phyloP scores from a whole-genome alignment of 2,113 vertebrate genomes.

The Siphamia tubifer region DNA sequence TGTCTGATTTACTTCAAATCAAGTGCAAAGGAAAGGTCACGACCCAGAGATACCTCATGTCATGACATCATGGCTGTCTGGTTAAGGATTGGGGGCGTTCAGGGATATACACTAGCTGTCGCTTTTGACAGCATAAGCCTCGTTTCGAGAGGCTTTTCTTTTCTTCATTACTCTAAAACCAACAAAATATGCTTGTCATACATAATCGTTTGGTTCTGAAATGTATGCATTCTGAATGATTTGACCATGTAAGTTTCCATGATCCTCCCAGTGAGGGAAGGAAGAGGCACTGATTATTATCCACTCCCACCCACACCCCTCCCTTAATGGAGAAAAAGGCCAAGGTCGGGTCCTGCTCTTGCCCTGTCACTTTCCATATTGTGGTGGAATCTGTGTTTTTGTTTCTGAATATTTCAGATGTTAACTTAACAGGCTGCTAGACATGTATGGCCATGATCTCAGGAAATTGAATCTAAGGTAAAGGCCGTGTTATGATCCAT shows the following conservation, averaged over 20 bases:
- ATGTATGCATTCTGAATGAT: constrained; percentile 11
- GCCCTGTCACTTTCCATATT: constrained; percentile 55
- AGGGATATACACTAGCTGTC: too few species aligned
- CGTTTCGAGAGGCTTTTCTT: too few species aligned
- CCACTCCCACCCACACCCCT: constrained; percentile 47
- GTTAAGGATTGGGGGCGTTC: too few species aligned
- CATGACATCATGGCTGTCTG: too few species aligned
- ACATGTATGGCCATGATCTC: too few species aligned
- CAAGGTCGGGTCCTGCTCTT: constrained; percentile 50
- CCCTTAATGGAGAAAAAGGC: constrained; percentile 49
- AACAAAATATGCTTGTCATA: neutral
- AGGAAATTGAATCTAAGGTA: too few species aligned
- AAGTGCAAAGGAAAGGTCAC: too few species aligned
- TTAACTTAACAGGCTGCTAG: neutral
- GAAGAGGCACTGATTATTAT: constrained; percentile 59
- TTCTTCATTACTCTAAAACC: neutral
- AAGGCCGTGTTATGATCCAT: too few species aligned
- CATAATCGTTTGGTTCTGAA: neutral
- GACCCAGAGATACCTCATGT: too few species aligned
- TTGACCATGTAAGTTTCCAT: constrained; percentile 60
- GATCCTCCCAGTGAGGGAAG: constrained; percentile 69
- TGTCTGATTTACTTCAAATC: too few species aligned
- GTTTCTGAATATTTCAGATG: constrained; percentile 33
- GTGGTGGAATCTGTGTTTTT: constrained; percentile 31
- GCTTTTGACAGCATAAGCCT: too few species aligned